Percentiles rank a stretch among this genome's conserved stretches.
These are phyloP conservation scores for Whitmania pigra DNA, from an alignment of 1,140 invertebrate genomes.

Conservation along the genomic window DNA sequence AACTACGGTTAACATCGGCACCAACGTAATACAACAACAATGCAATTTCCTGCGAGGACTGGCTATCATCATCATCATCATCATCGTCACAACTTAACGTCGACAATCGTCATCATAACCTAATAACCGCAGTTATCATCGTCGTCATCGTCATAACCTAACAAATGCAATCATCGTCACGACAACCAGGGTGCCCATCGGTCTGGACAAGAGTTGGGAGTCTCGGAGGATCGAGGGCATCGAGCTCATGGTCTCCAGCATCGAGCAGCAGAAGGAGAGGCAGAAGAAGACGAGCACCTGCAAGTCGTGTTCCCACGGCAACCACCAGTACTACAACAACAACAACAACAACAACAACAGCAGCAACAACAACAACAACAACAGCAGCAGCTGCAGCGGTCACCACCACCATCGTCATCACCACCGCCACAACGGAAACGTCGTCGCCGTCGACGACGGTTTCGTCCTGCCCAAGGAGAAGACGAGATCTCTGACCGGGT, in stretches of 20 bases:
- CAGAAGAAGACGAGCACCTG: not conserved
- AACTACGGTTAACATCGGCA: too few species aligned
- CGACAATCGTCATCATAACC: too few species aligned
- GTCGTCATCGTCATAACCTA: too few species aligned
- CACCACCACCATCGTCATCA: not conserved
- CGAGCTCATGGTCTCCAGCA: not conserved
- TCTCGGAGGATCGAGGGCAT: slow-evolving; percentile 6
- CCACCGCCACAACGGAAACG: not conserved
- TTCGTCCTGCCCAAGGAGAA: not conserved
- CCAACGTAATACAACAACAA: too few species aligned
- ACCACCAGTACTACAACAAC: not conserved
- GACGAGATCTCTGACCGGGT: not conserved
- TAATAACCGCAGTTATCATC: too few species aligned
- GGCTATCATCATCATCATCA: too few species aligned
- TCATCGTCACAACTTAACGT: too few species aligned
- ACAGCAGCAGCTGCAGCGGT: not conserved
- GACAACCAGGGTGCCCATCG: slow-evolving; percentile 1
- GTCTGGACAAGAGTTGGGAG: slow-evolving; percentile 20
- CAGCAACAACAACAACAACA: not conserved
- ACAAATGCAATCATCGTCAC: too few species aligned
- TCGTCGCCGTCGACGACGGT: not conserved
- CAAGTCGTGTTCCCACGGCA: not conserved
- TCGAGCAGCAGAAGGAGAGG: slow-evolving; percentile 16
- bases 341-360: not conserved
- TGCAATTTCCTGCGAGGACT: too few species aligned